Conservation (phyloP, 2,113 vertebrate species). For the Marmota flaviventris region DNA sequence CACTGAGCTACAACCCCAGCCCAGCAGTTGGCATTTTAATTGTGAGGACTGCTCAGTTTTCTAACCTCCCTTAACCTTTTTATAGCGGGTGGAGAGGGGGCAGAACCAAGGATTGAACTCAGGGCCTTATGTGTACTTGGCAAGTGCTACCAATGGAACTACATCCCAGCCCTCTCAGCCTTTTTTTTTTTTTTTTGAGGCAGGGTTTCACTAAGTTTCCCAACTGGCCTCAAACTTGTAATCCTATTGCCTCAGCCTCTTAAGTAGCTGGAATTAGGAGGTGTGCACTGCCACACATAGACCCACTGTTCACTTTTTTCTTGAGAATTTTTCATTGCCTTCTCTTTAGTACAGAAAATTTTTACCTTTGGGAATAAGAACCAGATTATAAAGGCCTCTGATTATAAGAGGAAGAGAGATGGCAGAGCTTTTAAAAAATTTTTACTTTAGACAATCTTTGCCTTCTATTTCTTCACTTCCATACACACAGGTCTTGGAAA, state of each 20-base stretch:
- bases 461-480: constrained; percentile 33
- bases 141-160: no score
- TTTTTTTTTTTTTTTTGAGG: no score
- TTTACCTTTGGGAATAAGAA: constrained; percentile 5
- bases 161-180: no score
- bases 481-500: background rate
- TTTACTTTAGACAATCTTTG: constrained; percentile 41
- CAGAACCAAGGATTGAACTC: no score
- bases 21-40: constrained; percentile 45
- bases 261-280: no score
- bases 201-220: no score
- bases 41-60: constrained; percentile 9
- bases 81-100: no score
- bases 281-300: no score
- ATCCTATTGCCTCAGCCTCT: no score
- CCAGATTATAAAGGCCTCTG: constrained; percentile 12
- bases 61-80: background rate
- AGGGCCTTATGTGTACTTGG: no score
- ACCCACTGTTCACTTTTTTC: background rate
- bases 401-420: background rate
- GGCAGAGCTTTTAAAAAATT: background rate
- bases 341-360: constrained; percentile 31
- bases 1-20: no score
- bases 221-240: no score
- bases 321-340: background rate